Conservation (phyloP, 1,140 invertebrate genomes). For the Ceratina calcarata region DNA sequence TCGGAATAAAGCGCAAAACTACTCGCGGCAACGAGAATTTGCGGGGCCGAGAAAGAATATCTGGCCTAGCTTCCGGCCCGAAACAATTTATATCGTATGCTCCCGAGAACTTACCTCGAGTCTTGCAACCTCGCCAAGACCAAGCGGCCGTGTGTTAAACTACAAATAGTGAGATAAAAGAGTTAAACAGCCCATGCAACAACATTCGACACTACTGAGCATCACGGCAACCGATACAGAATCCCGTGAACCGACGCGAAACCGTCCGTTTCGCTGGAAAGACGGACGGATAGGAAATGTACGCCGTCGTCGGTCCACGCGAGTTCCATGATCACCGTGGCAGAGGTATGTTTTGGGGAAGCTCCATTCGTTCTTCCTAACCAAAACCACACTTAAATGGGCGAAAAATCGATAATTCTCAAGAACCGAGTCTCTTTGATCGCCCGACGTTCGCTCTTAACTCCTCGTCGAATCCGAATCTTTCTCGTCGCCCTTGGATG, state of each 20-base stretch:
- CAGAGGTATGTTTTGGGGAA: conserved; percentile 79
- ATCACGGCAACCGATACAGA: conserved; percentile 60
- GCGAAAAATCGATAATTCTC: conserved; percentile 38
- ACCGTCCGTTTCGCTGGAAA: not conserved
- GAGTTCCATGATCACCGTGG: conserved; percentile 68
- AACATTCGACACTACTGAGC: conserved; percentile 69
- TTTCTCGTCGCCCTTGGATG: conserved; percentile 17
- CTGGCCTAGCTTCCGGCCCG: conserved; percentile 15
- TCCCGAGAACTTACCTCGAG: conserved; percentile 75
- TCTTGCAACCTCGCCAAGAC: conserved; percentile 69
- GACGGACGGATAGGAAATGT: not conserved
- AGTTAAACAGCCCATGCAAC: conserved; percentile 75
- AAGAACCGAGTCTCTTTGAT: conserved; percentile 10
- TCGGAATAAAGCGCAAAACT: conserved; percentile 31
- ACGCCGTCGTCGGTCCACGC: conserved; percentile 54
- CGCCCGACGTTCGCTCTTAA: too few species aligned
- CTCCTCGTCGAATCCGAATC: not conserved
- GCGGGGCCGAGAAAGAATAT: conserved; percentile 13
- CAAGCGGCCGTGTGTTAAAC: conserved; percentile 72
- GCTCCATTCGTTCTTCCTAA: conserved; percentile 76
- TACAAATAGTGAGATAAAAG: conserved; percentile 74
- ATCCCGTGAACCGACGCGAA: conserved; percentile 44
- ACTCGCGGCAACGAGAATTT: conserved; percentile 30
- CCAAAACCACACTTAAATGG: conserved; percentile 70
- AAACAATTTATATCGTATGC: conserved; percentile 32